phyloP scores from a whole-genome alignment of 1,140 invertebrate species.

The Rhyzopertha dominica region DNA sequence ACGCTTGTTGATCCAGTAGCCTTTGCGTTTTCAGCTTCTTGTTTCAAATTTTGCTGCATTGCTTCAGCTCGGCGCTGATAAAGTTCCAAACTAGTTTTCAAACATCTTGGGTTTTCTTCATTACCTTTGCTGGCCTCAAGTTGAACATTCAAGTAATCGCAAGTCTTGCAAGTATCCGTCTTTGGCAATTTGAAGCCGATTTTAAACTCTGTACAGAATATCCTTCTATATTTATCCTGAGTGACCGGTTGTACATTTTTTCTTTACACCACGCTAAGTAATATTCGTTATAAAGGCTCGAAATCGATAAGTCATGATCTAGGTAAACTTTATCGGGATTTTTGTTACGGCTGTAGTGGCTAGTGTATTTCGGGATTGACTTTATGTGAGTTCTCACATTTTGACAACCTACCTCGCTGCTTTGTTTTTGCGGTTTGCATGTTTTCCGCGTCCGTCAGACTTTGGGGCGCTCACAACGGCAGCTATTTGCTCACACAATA shows the following conservation, averaged over 20 bases:
- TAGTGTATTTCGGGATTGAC: slow-evolving; percentile 14
- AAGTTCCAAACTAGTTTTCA: slow-evolving; percentile 7
- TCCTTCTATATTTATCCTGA: slow-evolving; percentile 6
- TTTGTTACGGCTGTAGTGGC: slow-evolving; percentile 16
- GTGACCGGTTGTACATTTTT: slow-evolving; percentile 6
- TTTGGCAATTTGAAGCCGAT: slow-evolving; percentile 17
- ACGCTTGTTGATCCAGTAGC: no score
- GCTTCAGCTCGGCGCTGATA: slow-evolving; percentile 9
- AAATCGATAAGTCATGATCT: slow-evolving; percentile 13
- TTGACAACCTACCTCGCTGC: no score
- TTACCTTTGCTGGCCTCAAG: slow-evolving; percentile 3
- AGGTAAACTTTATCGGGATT: slow-evolving; percentile 13
- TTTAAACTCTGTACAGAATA: slow-evolving; percentile 13
- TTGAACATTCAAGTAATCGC: slow-evolving; percentile 8
- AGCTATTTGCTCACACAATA: no score
- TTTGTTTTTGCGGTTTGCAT: no score
- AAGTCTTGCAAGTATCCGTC: slow-evolving; percentile 11
- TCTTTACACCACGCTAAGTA: slow-evolving; percentile 12
- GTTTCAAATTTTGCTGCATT: no score
- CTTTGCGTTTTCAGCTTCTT: no score
- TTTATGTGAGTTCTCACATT: no score
- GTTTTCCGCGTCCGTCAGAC: no score
- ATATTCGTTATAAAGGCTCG: slow-evolving; percentile 8
- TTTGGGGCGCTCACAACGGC: no score
- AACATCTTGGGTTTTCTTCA: background rate